Evolutionary conservation across 2,113 vertebrate species (phyloP), one percentile per base, ranked within the genome.

Genomic region (Hyperopisus bebe): DNA sequence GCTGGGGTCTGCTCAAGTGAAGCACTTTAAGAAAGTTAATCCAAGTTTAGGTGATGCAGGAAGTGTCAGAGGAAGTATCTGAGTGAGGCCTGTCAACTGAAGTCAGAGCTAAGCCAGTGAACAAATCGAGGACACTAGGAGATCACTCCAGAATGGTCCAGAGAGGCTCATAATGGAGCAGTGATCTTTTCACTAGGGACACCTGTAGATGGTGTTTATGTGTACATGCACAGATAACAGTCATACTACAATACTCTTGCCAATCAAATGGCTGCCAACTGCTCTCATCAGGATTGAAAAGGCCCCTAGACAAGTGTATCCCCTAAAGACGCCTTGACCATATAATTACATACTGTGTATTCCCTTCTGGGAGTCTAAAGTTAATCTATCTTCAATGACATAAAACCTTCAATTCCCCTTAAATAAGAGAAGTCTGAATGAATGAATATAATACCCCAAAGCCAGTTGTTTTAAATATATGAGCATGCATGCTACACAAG

Each of bases 1-100:
- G 17, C 70, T 17, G 24, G 9, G n/a, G 1, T 39, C 31, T 77
- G 27, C 11, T 31, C 31, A 39, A 77, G 27, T 17, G 31, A 77
- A 17, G 70, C 27, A 77, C 31, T 77, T 77, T 77, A 39, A 77
- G 70, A 77, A 77, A 77, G 15, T 17, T 31, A 39, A 35, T 35
- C 15, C 70, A 66, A 39, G 74, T 91, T 89, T n/a, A 83, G 80
- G 58, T 21, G 27, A 10, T 21, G 87, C 39, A 87, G 82, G 70
- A 50, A 88, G 51, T 31, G 24, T 51, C 50, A 88, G 74, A 87
- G 74, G 82, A 87, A 55, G 39, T 55, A 44, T 53, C 55, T 62
- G 80, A 44, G 86, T 46, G n/a, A 62, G 80, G n/a, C 24, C 27
- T 35, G 21, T 51, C 80, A 84, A 42, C 39, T 19, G 80, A 51